These are phyloP conservation scores for Scolopax mira DNA, from an alignment of 2,113 vertebrate species.

Conservation along the genomic window DNA sequence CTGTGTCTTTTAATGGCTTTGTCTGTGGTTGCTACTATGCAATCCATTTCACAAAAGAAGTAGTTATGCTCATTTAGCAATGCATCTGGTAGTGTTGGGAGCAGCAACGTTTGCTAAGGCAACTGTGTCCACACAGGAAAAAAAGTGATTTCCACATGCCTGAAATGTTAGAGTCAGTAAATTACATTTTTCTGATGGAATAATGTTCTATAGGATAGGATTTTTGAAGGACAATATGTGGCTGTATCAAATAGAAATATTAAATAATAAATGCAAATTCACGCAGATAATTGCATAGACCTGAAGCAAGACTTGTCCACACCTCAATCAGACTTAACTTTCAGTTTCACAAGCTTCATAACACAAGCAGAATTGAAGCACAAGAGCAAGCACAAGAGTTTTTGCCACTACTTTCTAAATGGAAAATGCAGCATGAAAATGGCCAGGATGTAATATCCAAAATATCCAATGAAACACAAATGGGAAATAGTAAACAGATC, in stretches of 20 bases:
- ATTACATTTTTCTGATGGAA: background rate
- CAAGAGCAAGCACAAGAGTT: background rate
- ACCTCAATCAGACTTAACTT: background rate
- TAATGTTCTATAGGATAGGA: background rate
- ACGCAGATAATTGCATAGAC: background rate
- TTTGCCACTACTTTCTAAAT: background rate
- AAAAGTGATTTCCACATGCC: background rate
- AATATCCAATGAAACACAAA: background rate
- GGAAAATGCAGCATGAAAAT: background rate
- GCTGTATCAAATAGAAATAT: background rate
- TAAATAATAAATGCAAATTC: background rate
- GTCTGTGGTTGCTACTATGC: background rate
- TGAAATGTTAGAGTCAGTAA: background rate
- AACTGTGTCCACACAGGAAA: background rate
- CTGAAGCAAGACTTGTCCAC: background rate
- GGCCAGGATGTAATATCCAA: background rate
- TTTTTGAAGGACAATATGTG: background rate
- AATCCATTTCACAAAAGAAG: background rate
- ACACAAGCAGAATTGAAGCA: background rate
- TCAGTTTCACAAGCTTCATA: background rate
- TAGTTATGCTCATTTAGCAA: background rate
- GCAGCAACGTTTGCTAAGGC: background rate
- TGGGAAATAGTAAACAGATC: background rate
- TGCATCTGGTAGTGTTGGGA: background rate
- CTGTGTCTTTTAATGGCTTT: background rate